Conservation (phyloP, 2,113 vertebrate species). For the Redunca redunca region DNA sequence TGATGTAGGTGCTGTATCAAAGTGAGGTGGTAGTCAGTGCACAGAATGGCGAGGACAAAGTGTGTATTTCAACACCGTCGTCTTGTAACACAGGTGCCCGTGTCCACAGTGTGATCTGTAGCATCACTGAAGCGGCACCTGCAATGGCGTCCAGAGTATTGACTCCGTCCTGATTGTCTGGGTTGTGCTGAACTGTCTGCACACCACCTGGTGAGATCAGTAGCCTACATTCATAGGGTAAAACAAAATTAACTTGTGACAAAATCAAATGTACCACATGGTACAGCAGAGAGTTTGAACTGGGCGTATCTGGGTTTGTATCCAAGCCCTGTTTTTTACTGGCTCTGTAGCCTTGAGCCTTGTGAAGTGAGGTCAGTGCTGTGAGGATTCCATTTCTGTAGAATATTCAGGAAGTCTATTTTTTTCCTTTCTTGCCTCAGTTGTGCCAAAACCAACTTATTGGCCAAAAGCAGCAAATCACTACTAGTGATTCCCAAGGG, state of each 20-base stretch:
- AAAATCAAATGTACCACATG: neutral
- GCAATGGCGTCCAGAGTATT: rapidly evolving
- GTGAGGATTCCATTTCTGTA: neutral
- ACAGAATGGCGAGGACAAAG: neutral
- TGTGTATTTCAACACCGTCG: rapidly evolving
- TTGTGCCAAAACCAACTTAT: neutral
- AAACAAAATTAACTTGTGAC: neutral
- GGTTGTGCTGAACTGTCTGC: neutral
- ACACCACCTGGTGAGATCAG: neutral
- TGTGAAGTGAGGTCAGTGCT: neutral
- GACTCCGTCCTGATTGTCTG: neutral
- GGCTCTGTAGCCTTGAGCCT: neutral
- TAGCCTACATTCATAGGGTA: neutral
- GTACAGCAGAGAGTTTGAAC: neutral
- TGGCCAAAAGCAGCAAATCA: neutral
- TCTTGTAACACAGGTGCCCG: neutral
- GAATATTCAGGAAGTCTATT: neutral
- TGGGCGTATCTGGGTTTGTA: neutral
- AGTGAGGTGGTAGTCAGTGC: neutral
- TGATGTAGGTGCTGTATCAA: neutral
- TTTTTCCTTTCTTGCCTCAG: neutral
- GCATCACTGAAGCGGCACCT: neutral
- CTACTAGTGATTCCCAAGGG: neutral
- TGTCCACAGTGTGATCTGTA: neutral
- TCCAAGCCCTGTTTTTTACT: neutral